Percentiles rank a stretch among this genome's conserved stretches.
Evolutionary conservation across 2,888 invertebrate species (phyloP).

Genomic region (Iselma pallidipennis): DNA sequence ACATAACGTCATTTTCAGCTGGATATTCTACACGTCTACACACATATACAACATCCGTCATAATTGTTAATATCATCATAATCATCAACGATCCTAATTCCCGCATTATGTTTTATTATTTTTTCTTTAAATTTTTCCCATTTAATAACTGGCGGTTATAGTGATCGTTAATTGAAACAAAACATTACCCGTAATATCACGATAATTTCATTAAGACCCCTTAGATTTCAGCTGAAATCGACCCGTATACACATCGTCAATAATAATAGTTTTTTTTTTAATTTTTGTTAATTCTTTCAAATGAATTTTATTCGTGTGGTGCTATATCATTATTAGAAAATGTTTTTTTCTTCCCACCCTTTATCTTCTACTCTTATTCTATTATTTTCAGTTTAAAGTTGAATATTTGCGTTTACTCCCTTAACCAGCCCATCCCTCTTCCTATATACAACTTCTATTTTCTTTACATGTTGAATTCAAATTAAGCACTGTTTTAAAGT

Average conservation of each 20-base stretch:
- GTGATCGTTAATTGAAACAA: background rate
- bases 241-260: slow-evolving; percentile 14
- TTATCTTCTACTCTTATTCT: background rate
- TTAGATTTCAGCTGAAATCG: slow-evolving; percentile 12
- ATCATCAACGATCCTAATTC: slow-evolving; percentile 12
- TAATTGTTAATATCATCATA: background rate
- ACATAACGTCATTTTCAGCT: background rate
- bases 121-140: slow-evolving; percentile 6
- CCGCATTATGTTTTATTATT: slow-evolving; percentile 20
- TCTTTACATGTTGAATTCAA: slow-evolving; percentile 51
- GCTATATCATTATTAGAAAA: no score
- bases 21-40: background rate
- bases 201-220: slow-evolving; percentile 19
- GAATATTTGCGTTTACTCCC: slow-evolving; percentile 21
- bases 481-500: slow-evolving; percentile 55
- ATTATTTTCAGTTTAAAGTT: background rate
- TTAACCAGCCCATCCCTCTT: slow-evolving; percentile 15
- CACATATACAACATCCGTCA: background rate
- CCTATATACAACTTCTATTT: slow-evolving; percentile 37
- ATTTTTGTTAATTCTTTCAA: slow-evolving; percentile 11
- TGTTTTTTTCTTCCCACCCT: no score
- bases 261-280: slow-evolving; percentile 15
- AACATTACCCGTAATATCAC: slow-evolving; percentile 15
- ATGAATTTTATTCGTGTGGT: slow-evolving; percentile 5
- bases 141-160: slow-evolving; percentile 10